Conservation (phyloP, 2,113 vertebrate species). For the Epinephelus lanceolatus region DNA sequence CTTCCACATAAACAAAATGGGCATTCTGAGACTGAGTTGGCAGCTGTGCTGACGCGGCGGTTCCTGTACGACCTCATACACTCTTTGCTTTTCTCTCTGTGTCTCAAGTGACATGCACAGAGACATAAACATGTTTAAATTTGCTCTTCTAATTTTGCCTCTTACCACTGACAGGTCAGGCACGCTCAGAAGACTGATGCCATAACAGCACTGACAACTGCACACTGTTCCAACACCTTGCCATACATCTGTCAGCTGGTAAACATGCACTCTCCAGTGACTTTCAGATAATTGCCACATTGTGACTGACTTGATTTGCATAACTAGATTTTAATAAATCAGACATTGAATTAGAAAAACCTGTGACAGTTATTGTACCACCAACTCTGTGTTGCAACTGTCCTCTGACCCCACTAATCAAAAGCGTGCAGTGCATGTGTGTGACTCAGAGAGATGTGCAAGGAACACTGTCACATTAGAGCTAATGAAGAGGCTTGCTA, state of each 20-base stretch:
- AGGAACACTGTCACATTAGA: background rate
- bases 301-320: slow-evolving; percentile 59
- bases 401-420: slow-evolving; percentile 12
- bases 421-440: background rate
- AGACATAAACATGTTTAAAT: slow-evolving; percentile 22
- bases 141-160: slow-evolving; percentile 9
- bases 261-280: slow-evolving; percentile 50
- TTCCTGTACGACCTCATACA: background rate
- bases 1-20: background rate
- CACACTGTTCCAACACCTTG: slow-evolving; percentile 49
- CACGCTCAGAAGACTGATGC: background rate
- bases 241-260: slow-evolving; percentile 62
- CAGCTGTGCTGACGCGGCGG: background rate
- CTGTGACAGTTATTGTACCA: slow-evolving; percentile 37
- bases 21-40: background rate
- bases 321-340: slow-evolving; percentile 58
- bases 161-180: slow-evolving; percentile 10
- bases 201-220: background rate
- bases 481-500: background rate
- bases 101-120: background rate
- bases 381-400: slow-evolving; percentile 28
- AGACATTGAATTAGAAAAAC: slow-evolving; percentile 47
- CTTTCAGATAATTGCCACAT: slow-evolving; percentile 61
- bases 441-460: background rate
- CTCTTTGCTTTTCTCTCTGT: background rate